Conservation (phyloP, 2,888 invertebrate genomes). For the Meliscaeva auricollis region DNA sequence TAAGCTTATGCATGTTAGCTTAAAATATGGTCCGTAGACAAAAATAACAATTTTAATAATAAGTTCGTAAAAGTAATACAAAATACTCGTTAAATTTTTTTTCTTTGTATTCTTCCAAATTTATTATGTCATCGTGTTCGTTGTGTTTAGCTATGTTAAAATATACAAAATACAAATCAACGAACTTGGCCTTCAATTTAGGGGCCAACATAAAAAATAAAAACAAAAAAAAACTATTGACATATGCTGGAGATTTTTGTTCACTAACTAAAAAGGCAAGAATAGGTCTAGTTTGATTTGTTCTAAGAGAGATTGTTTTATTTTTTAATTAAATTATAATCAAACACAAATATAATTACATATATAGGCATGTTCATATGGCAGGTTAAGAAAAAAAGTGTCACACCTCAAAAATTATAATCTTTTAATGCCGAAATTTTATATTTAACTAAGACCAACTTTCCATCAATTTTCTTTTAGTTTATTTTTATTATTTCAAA, state of each 20-base stretch:
- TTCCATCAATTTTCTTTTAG: too few species aligned
- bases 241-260: not conserved
- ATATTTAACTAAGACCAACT: too few species aligned
- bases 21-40: too few species aligned
- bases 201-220: conserved; percentile 35
- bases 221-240: conserved; percentile 6
- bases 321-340: too few species aligned
- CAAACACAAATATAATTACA: too few species aligned
- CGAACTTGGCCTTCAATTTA: conserved; percentile 30
- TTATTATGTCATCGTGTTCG: conserved; percentile 27
- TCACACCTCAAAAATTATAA: too few species aligned
- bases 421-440: too few species aligned
- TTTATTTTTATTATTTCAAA: too few species aligned
- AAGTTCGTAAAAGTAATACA: not conserved
- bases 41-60: not conserved
- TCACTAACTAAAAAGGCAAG: not conserved
- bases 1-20: too few species aligned
- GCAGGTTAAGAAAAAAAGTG: too few species aligned
- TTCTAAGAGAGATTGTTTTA: too few species aligned
- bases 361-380: too few species aligned
- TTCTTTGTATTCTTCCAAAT: not conserved
- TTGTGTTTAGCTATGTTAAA: conserved; percentile 3
- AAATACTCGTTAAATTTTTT: not conserved
- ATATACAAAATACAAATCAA: conserved; percentile 28
- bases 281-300: not conserved